Evolutionary conservation across 2,113 vertebrate species (phyloP).

Genomic region (Crypturellus undulatus): DNA sequence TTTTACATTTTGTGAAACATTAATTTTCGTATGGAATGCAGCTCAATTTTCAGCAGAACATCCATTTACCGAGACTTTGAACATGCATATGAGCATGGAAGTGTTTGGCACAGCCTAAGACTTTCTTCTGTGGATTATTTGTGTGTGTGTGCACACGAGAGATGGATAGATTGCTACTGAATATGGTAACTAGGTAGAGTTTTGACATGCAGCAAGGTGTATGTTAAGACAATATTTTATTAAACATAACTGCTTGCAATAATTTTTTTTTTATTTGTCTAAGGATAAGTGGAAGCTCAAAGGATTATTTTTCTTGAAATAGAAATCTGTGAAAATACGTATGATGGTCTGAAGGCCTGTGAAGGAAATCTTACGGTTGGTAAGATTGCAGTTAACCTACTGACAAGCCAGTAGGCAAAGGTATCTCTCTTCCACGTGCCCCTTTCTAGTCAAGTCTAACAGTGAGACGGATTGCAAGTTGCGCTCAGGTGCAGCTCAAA

Average conservation of each 20-base stretch:
- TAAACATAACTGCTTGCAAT: neutral
- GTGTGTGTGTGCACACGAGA: neutral
- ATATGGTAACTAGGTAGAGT: neutral
- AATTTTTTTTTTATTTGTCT: neutral
- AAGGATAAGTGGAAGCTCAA: neutral
- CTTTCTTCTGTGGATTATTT: neutral
- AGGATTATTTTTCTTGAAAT: constrained; percentile 10
- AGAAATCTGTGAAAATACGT: neutral
- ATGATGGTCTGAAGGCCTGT: neutral
- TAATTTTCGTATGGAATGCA: neutral
- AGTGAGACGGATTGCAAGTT: neutral
- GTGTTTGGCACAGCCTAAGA: neutral
- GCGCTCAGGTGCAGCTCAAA: neutral
- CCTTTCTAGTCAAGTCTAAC: neutral
- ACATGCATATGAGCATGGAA: neutral
- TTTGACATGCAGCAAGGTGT: neutral
- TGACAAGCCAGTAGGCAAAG: neutral
- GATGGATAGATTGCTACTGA: neutral
- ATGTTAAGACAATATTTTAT: neutral
- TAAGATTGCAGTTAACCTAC: neutral
- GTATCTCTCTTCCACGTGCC: neutral
- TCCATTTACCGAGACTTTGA: neutral
- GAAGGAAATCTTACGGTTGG: neutral
- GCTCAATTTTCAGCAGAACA: neutral
- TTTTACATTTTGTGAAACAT: neutral